phyloP scores from a whole-genome alignment of 2,888 invertebrate species.

The Leptura quadrifasciata region DNA sequence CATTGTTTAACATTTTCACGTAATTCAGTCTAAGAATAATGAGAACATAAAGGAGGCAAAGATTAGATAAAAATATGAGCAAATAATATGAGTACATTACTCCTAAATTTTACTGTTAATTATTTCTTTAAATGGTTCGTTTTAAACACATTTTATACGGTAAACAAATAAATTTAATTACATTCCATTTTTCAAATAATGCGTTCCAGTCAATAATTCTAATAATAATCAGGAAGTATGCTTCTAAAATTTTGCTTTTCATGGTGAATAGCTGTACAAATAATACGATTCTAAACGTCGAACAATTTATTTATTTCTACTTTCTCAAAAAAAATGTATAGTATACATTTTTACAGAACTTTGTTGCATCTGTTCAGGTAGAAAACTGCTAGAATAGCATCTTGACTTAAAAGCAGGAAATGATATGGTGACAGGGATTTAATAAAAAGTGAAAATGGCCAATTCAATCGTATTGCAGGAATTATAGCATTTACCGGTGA shows the following conservation, averaged over 20 bases:
- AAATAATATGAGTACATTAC: constrained; percentile 1
- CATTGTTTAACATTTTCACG: constrained; percentile 13
- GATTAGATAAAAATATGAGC: constrained; percentile 2
- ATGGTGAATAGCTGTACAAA: constrained; percentile 19
- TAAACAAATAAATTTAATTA: constrained; percentile 21
- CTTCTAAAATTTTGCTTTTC: background rate
- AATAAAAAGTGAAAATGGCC: too few species aligned
- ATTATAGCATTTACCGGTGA: too few species aligned
- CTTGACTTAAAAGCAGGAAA: too few species aligned
- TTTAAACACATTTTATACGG: constrained; percentile 4
- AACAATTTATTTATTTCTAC: background rate
- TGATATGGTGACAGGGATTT: too few species aligned
- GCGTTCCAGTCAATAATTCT: constrained; percentile 19
- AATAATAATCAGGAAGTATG: constrained; percentile 23
- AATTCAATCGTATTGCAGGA: too few species aligned
- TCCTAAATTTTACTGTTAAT: constrained; percentile 9
- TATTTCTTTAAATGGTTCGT: background rate
- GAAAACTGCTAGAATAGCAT: too few species aligned
- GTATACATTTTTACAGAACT: background rate
- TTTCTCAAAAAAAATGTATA: background rate
- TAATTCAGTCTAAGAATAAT: background rate
- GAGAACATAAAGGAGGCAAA: background rate
- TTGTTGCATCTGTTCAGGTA: too few species aligned
- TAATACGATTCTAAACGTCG: constrained; percentile 5
- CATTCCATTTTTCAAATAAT: constrained; percentile 20